These are phyloP conservation scores for Asarcornis scutulata DNA, from an alignment of 2,113 vertebrate species.

Conservation along the genomic window DNA sequence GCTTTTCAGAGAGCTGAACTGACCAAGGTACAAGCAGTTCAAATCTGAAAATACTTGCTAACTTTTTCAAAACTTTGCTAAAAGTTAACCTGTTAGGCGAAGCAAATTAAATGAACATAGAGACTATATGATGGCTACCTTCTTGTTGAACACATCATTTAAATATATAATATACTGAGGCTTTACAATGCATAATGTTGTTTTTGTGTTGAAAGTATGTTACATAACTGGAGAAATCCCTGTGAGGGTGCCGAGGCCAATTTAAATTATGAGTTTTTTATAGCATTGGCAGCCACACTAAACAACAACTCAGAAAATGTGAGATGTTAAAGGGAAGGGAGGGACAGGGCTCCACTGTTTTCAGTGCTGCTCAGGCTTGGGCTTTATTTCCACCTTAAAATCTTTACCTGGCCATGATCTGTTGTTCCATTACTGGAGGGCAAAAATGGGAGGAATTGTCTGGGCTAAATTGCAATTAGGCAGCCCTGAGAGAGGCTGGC, in stretches of 20 bases:
- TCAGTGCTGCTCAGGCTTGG: slow-evolving; percentile 76
- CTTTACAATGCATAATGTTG: slow-evolving; percentile 18
- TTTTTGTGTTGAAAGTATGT: slow-evolving; percentile 9
- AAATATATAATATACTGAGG: background rate
- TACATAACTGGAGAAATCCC: slow-evolving; percentile 50
- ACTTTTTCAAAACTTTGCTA: slow-evolving; percentile 1
- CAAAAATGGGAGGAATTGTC: slow-evolving; percentile 97
- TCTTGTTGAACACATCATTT: background rate
- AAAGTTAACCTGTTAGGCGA: background rate
- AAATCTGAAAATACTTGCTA: background rate
- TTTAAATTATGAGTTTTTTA: slow-evolving; percentile 42
- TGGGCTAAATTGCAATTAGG: slow-evolving; percentile 99
- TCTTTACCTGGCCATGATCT: slow-evolving; percentile 98
- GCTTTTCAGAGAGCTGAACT: background rate
- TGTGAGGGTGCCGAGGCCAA: background rate
- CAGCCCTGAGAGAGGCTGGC: slow-evolving; percentile 95
- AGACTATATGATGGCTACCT: background rate
- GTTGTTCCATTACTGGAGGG: slow-evolving; percentile 97
- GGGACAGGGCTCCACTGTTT: slow-evolving; percentile 49
- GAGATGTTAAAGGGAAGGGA: slow-evolving; percentile 67
- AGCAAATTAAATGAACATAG: background rate
- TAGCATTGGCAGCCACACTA: background rate
- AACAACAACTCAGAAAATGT: slow-evolving; percentile 38
- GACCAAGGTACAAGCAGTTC: background rate
- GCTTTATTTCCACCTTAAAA: slow-evolving; percentile 97